Evolutionary conservation across 2,888 invertebrate genomes (phyloP).

Genomic region (Agriopis aurantiaria): DNA sequence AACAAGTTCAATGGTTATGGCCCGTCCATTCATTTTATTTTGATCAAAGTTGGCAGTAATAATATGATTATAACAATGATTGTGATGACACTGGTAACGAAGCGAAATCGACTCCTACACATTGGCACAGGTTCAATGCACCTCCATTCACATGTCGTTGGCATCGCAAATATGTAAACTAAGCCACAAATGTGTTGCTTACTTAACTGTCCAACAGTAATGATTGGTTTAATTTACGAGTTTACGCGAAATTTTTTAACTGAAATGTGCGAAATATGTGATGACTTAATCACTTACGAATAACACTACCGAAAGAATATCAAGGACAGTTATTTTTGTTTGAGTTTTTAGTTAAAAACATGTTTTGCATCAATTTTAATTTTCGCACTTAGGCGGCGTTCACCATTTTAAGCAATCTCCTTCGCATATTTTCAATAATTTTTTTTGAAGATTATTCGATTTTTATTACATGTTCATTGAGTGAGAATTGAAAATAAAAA

Average conservation of each 20-base stretch:
- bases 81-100: background rate
- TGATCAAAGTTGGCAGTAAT: no score
- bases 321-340: background rate
- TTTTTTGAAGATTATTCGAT: no score
- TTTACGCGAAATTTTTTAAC: slow-evolving; percentile 4
- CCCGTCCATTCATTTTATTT: no score
- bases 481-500: no score
- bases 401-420: no score
- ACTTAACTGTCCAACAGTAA: slow-evolving; percentile 15
- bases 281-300: background rate
- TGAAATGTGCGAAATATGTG: slow-evolving; percentile 3
- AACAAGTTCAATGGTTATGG: no score
- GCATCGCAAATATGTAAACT: slow-evolving; percentile 47
- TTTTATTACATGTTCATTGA: no score
- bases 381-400: background rate
- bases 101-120: slow-evolving; percentile 48
- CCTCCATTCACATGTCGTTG: slow-evolving; percentile 59
- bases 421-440: no score
- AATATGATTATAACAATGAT: no score
- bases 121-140: slow-evolving; percentile 61
- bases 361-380: background rate
- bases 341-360: background rate
- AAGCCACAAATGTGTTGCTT: slow-evolving; percentile 19
- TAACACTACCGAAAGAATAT: background rate
- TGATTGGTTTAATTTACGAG: slow-evolving; percentile 17